Base-by-base conservation (phyloP, 2,888 invertebrate species). In the Epinotia demarniana region DNA sequence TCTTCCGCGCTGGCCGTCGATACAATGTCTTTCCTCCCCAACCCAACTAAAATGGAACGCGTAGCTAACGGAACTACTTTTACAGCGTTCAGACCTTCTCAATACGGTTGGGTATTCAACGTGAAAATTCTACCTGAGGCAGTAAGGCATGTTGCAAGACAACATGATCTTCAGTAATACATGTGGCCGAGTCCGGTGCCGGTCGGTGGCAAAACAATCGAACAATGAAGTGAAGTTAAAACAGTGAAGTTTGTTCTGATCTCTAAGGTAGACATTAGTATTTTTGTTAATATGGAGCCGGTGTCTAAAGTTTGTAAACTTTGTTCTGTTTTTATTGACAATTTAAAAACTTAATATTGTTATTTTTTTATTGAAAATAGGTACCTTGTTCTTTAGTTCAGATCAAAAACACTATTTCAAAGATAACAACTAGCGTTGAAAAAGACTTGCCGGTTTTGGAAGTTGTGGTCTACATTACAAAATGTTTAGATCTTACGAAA, bases 51-150 rank as follows among this genome's bases (percentile, higher is more conserved):
- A 64, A 64, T 60, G 53, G 57, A 76, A 55, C 64, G 69, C 75
- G 67, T 67, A 73, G 23, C 61, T 66, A 73, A 72, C 75, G 66
- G 55, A 67, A 64, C 70, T 60, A 60, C 71, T 66, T 73, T 43
- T 60, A 72, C 55, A 57, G 12, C 19, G 66, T 68, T 66, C 19
- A 77, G 57, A 75, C 78, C 85, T 85, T 81, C 80, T 81, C 71
- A 79, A 82, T 75, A 79, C 80, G 76, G 85, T 77, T 84, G 90
- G 84, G 77, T 92, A 85, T 81, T 83, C 85, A 79, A 87, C 89
- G 88, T 91, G 89, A 90, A 92, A 92, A 90, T 87, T 83, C 83
- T 92, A 92, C 91, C 92, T 90, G 90, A 46, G 69, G 57, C 67
- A 39, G 55, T 68, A 57, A 82, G 89, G 84, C 85, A 80, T 85